These are phyloP conservation scores for Excalfactoria chinensis DNA, from an alignment of 2,113 vertebrate species.

Conservation along the genomic window DNA sequence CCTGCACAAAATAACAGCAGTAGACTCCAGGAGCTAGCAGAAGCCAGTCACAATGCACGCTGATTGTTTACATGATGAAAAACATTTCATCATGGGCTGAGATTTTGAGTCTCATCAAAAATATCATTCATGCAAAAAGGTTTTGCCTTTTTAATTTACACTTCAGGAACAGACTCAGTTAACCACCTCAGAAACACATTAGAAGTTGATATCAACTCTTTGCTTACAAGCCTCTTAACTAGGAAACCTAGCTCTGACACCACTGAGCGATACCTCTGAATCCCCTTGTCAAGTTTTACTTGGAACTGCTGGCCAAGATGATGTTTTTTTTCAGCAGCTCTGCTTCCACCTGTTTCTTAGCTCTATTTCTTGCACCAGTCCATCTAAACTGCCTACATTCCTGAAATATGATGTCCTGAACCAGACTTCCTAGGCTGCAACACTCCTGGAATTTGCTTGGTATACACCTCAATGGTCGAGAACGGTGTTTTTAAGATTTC, in stretches of 20 bases:
- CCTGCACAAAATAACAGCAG: not conserved
- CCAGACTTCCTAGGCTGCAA: not conserved
- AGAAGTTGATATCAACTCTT: not conserved
- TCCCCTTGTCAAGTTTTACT: not conserved
- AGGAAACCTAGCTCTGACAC: not conserved
- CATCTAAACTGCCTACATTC: not conserved
- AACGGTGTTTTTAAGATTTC: not conserved
- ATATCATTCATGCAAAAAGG: not conserved
- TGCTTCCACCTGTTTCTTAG: not conserved
- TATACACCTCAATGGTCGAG: not conserved
- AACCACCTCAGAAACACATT: not conserved
- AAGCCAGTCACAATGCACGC: not conserved
- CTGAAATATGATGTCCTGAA: not conserved
- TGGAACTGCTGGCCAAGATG: not conserved
- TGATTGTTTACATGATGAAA: not conserved
- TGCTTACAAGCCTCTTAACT: not conserved
- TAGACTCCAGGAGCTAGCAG: not conserved
- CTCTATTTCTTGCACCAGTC: not conserved
- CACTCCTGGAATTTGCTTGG: not conserved
- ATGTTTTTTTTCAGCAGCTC: not conserved
- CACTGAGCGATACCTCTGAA: not conserved
- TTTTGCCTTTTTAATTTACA: not conserved
- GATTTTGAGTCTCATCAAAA: not conserved
- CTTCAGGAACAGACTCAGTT: not conserved
- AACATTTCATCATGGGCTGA: not conserved